phyloP scores from a whole-genome alignment of 2,113 vertebrate genomes.

The Oryzias javanicus region DNA sequence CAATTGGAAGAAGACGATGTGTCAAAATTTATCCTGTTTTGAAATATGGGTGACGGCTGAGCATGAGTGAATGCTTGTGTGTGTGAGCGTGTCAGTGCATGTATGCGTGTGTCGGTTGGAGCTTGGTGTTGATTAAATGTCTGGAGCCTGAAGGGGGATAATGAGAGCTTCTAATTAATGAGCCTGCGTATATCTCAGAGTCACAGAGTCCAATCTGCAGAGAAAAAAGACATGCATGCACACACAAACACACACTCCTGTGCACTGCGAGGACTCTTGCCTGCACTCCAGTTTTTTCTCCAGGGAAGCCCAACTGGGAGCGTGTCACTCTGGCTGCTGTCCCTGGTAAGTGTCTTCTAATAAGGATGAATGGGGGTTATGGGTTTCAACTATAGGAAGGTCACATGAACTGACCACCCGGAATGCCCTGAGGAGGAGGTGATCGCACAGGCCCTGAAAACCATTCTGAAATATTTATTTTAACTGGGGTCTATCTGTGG shows the following conservation, averaged over 20 bases:
- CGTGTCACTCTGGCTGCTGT: conserved; percentile 57
- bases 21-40: conserved; percentile 50
- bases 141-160: conserved; percentile 74
- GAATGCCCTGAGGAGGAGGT: conserved; percentile 44
- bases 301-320: conserved; percentile 59
- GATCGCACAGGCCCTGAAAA: conserved; percentile 48
- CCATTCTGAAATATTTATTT: conserved; percentile 49
- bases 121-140: conserved; percentile 76
- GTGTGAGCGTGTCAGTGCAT: conserved; percentile 14
- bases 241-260: conserved; percentile 30
- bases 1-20: conserved; percentile 55
- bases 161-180: conserved; percentile 80
- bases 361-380: conserved; percentile 69
- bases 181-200: conserved; percentile 74
- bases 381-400: conserved; percentile 60
- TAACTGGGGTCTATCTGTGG: conserved; percentile 30
- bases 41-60: conserved; percentile 29
- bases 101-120: conserved; percentile 55
- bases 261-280: conserved; percentile 46
- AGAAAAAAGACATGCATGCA: conserved; percentile 40
- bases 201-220: conserved; percentile 72
- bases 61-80: conserved; percentile 26
- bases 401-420: conserved; percentile 65
- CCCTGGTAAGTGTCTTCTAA: conserved; percentile 72
- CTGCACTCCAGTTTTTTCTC: conserved; percentile 54